phyloP scores from a whole-genome alignment of 1,140 invertebrate genomes.

The Aphelinus certus region DNA sequence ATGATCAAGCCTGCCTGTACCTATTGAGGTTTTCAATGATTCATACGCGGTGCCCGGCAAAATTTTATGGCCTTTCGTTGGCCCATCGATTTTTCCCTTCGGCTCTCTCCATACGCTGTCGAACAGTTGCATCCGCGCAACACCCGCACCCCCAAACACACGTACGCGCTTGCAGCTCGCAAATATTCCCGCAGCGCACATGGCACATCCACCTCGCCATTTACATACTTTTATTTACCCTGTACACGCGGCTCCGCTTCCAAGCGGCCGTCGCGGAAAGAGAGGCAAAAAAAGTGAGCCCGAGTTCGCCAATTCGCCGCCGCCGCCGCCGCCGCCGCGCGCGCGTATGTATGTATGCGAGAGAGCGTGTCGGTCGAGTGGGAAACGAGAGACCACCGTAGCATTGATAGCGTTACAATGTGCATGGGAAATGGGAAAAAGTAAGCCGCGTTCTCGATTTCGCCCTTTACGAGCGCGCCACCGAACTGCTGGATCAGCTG shows the following conservation, averaged over 20 bases:
- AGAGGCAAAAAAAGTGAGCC: conserved; percentile 24
- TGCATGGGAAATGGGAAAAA: background rate
- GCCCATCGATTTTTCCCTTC: background rate
- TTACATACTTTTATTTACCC: conserved; percentile 21
- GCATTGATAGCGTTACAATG: conserved; percentile 4
- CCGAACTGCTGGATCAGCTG: too few relatives aligned
- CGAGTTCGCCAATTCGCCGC: background rate
- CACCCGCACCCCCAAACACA: background rate
- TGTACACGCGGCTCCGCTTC: conserved; percentile 5
- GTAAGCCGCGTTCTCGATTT: too few relatives aligned
- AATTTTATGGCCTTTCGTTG: background rate
- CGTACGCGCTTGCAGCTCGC: background rate
- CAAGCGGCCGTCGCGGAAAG: background rate
- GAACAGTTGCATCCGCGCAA: too few relatives aligned
- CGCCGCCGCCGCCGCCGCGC: too few relatives aligned
- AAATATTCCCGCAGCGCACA: conserved; percentile 2
- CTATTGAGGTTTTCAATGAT: background rate
- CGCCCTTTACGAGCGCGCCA: too few relatives aligned
- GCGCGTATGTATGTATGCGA: background rate
- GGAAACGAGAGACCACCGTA: background rate
- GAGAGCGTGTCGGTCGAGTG: background rate
- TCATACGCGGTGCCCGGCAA: background rate
- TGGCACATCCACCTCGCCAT: background rate
- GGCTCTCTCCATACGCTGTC: too few relatives aligned
- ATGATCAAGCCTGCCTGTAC: too few relatives aligned